phyloP scores from a whole-genome alignment of 2,113 vertebrate species.

The Psettodes erumei region DNA sequence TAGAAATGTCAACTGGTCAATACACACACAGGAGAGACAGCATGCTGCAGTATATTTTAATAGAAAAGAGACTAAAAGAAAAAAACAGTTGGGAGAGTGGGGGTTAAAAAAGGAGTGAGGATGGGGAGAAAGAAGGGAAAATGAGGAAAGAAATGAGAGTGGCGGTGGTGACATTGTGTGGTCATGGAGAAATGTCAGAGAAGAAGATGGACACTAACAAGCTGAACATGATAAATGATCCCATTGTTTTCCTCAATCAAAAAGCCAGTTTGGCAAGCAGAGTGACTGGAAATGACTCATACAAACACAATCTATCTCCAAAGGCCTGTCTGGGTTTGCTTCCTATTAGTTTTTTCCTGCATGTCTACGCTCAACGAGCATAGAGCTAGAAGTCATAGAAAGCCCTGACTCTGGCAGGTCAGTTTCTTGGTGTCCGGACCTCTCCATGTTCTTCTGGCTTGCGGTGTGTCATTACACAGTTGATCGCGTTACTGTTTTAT shows the following conservation, averaged over 20 bases:
- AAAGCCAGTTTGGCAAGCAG: conserved; percentile 39
- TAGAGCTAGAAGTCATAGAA: conserved; percentile 23
- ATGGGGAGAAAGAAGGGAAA: not conserved
- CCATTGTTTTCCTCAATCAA: conserved; percentile 49
- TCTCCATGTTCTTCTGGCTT: not conserved
- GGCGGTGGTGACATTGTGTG: not conserved
- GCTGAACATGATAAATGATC: conserved; percentile 36
- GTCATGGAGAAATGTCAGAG: conserved; percentile 16
- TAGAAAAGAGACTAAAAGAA: not conserved
- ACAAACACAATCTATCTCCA: conserved; percentile 53
- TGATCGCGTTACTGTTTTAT: not conserved
- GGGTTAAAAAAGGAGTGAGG: not conserved
- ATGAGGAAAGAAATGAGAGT: conserved; percentile 1
- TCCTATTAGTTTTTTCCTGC: conserved; percentile 43
- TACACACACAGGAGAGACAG: conserved; percentile 8
- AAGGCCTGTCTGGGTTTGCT: conserved; percentile 49
- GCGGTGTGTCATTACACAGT: not conserved
- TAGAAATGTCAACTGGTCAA: conserved; percentile 65
- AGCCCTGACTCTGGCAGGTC: not conserved
- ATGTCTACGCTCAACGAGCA: not conserved
- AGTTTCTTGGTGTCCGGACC: not conserved
- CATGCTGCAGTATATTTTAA: not conserved
- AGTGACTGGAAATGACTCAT: conserved; percentile 64
- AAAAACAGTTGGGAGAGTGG: not conserved
- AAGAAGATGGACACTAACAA: conserved; percentile 29